Percentiles rank a stretch among this genome's conserved stretches.
phyloP scores from a whole-genome alignment of 2,888 invertebrate species.

The Rhingia campestris region DNA sequence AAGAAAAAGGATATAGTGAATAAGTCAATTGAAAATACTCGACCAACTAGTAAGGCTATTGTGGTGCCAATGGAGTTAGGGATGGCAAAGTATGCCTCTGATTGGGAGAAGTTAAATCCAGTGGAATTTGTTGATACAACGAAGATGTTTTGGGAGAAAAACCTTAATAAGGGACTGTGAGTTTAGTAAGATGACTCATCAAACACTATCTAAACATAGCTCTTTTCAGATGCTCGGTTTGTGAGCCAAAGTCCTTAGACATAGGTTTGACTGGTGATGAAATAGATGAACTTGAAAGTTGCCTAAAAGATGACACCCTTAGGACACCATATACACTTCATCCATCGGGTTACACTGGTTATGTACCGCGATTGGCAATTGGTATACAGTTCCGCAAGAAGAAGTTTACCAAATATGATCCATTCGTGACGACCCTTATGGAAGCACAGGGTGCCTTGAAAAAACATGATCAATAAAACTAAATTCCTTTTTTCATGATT shows the following conservation, averaged over 20 bases:
- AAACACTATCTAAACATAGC: neutral
- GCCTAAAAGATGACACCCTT: constrained; percentile 45
- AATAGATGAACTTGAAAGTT: constrained; percentile 30
- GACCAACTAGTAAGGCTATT: neutral
- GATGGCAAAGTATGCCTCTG: constrained; percentile 39
- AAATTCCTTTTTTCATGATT: neutral
- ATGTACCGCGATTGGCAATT: constrained; percentile 58
- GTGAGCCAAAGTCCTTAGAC: constrained; percentile 34
- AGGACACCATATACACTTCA: constrained; percentile 63
- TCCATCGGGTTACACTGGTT: constrained; percentile 69
- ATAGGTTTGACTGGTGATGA: constrained; percentile 45
- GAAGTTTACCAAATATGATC: constrained; percentile 62
- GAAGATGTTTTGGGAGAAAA: constrained; percentile 67
- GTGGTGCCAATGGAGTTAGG: constrained; percentile 55
- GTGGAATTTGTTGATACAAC: constrained; percentile 68
- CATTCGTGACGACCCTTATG: constrained; percentile 66
- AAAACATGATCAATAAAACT: constrained; percentile 16
- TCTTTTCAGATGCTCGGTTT: constrained; percentile 41
- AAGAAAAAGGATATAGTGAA: constrained; percentile 36
- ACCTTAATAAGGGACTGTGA: constrained; percentile 42
- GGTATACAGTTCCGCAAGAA: constrained; percentile 61
- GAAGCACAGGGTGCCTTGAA: constrained; percentile 49
- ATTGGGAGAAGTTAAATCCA: constrained; percentile 67
- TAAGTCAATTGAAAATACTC: constrained; percentile 37
- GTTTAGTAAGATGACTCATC: neutral